phyloP scores from a whole-genome alignment of 2,113 vertebrate genomes.

The Hippocampus mohnikei region DNA sequence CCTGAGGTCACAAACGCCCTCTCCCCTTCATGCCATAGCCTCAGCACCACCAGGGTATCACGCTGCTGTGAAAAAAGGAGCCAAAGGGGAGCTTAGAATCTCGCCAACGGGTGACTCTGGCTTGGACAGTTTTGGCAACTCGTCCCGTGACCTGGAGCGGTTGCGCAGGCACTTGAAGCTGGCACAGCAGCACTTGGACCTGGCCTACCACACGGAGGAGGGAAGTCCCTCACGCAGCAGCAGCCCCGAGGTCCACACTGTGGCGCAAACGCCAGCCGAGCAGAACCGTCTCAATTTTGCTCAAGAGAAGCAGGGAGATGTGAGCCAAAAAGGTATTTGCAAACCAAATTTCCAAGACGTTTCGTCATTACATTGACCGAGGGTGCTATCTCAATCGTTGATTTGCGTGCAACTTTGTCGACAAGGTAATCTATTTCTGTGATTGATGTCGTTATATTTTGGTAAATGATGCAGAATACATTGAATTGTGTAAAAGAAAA shows the following conservation, averaged over 20 bases:
- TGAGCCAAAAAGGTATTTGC: constrained; percentile 71
- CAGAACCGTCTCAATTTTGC: constrained; percentile 86
- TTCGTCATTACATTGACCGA: not conserved
- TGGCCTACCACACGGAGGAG: constrained; percentile 76
- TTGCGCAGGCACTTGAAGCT: constrained; percentile 79
- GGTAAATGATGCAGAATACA: too few species aligned
- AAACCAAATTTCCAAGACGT: too few species aligned
- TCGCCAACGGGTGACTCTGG: constrained; percentile 56
- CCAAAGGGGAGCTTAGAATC: constrained; percentile 66
- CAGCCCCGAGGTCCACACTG: constrained; percentile 78
- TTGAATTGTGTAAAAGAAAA: too few species aligned
- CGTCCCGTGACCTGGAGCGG: constrained; percentile 69
- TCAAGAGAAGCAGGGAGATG: constrained; percentile 76
- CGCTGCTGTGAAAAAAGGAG: constrained; percentile 74
- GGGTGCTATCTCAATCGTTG: not conserved
- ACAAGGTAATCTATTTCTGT: too few species aligned
- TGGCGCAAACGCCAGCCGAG: constrained; percentile 67
- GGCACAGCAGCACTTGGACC: constrained; percentile 83
- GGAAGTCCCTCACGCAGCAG: constrained; percentile 75
- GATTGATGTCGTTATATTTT: too few species aligned
- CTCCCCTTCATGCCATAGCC: constrained; percentile 36
- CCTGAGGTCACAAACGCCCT: constrained; percentile 22
- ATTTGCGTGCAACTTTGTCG: not conserved
- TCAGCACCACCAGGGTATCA: constrained; percentile 79
- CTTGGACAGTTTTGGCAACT: constrained; percentile 55